phyloP scores from a whole-genome alignment of 2,888 invertebrate species.

The Drosophila dives region DNA sequence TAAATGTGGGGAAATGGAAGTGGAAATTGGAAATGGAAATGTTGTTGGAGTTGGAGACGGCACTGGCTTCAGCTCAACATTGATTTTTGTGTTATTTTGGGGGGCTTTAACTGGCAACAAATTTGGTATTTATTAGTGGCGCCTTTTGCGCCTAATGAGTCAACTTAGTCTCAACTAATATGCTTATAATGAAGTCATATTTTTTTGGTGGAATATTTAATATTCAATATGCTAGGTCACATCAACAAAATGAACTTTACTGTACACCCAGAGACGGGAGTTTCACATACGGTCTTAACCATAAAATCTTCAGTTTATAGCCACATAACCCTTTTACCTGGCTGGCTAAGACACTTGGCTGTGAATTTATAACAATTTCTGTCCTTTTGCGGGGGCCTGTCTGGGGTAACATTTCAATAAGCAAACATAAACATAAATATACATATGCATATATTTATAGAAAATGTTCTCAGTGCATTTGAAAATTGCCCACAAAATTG shows the following conservation, averaged over 20 bases:
- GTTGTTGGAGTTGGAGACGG: constrained; percentile 12
- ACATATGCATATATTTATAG: constrained; percentile 62
- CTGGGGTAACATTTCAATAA: constrained; percentile 67
- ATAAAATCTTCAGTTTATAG: constrained; percentile 71
- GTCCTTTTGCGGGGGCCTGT: neutral
- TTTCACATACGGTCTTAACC: constrained; percentile 28
- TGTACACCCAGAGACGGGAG: neutral
- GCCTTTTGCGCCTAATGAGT: constrained; percentile 26
- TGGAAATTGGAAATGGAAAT: constrained; percentile 17
- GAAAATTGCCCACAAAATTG: constrained; percentile 72
- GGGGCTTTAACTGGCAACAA: constrained; percentile 25
- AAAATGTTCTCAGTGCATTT: constrained; percentile 69
- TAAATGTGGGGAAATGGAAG: constrained; percentile 1
- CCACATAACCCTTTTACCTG: constrained; percentile 61
- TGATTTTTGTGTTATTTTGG: constrained; percentile 54
- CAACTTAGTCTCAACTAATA: constrained; percentile 40
- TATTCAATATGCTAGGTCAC: neutral
- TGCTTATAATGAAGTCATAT: constrained; percentile 45
- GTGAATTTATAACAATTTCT: constrained; percentile 20
- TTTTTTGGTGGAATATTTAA: neutral
- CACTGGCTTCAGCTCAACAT: constrained; percentile 40
- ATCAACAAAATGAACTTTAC: constrained; percentile 32
- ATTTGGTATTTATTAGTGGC: constrained; percentile 48
- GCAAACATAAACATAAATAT: constrained; percentile 47
- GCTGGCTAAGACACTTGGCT: constrained; percentile 2